These are phyloP conservation scores for Ailurus styani DNA, from an alignment of 2,113 vertebrate genomes.

Conservation along the genomic window DNA sequence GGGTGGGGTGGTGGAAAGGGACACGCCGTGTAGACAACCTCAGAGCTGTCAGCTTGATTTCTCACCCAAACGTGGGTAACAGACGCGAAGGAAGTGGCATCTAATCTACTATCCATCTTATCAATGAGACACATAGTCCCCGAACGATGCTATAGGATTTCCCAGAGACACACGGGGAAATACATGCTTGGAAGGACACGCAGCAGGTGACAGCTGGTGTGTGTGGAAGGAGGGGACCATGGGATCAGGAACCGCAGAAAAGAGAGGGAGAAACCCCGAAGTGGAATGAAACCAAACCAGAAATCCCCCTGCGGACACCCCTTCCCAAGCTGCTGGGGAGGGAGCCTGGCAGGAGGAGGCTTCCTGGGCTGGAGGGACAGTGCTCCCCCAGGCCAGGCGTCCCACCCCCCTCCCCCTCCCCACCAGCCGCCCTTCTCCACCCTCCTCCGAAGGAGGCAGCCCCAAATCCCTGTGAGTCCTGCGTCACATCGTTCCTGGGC, in stretches of 20 bases:
- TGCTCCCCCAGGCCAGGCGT: rapidly evolving
- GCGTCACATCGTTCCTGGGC: rapidly evolving
- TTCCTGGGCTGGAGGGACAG: not conserved
- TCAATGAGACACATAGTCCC: not conserved
- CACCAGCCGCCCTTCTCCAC: not conserved
- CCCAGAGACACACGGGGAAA: not conserved
- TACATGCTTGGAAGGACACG: not conserved
- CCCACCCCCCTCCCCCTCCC: rapidly evolving
- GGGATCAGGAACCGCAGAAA: not conserved
- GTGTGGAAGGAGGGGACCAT: not conserved
- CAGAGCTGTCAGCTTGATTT: not conserved
- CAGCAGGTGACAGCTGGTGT: rapidly evolving
- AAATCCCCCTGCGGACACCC: not conserved
- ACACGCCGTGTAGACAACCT: rapidly evolving
- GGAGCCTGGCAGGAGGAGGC: not conserved
- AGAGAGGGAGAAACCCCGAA: not conserved
- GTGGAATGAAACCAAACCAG: not conserved
- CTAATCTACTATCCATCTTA: not conserved
- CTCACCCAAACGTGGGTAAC: not conserved
- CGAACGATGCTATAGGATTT: not conserved
- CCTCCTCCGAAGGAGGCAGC: not conserved
- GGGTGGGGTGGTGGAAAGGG: not conserved
- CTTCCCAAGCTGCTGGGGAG: not conserved
- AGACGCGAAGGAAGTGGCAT: not conserved
- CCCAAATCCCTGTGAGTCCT: not conserved